A percentile compares a stretch with the other conserved stretches of the same genome.
phyloP scores from a whole-genome alignment of 2,888 invertebrate genomes.

The Clunio marinus region DNA sequence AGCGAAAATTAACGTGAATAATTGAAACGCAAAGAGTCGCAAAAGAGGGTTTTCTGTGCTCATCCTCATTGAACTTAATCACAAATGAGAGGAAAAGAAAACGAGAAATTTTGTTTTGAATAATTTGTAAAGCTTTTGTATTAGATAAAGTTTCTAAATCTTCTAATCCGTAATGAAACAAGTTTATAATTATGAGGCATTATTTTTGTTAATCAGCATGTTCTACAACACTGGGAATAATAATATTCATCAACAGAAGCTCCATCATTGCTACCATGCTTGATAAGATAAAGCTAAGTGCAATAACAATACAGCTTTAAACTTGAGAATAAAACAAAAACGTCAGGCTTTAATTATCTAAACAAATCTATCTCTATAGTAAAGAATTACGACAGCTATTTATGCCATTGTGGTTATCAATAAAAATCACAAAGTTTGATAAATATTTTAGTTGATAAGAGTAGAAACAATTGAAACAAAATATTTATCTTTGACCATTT shows the following conservation, averaged over 20 bases:
- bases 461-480: neutral
- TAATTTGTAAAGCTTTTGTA: conserved; percentile 4
- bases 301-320: too few species aligned
- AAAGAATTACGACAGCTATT: too few species aligned
- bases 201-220: neutral
- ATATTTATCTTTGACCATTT: neutral
- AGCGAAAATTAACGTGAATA: conserved; percentile 17
- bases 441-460: too few species aligned
- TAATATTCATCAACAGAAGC: neutral
- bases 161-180: conserved; percentile 13
- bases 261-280: too few species aligned
- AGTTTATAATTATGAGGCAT: conserved; percentile 15
- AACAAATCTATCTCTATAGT: too few species aligned
- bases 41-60: neutral
- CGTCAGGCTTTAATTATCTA: too few species aligned
- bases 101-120: neutral
- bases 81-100: neutral
- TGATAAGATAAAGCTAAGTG: too few species aligned
- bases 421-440: too few species aligned
- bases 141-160: neutral
- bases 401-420: too few species aligned
- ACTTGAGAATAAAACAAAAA: too few species aligned
- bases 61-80: neutral
- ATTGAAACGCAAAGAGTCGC: conserved; percentile 18
- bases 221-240: neutral